Evolutionary conservation across 2,113 vertebrate genomes (phyloP).

Genomic region (Psephotus haematonotus): DNA sequence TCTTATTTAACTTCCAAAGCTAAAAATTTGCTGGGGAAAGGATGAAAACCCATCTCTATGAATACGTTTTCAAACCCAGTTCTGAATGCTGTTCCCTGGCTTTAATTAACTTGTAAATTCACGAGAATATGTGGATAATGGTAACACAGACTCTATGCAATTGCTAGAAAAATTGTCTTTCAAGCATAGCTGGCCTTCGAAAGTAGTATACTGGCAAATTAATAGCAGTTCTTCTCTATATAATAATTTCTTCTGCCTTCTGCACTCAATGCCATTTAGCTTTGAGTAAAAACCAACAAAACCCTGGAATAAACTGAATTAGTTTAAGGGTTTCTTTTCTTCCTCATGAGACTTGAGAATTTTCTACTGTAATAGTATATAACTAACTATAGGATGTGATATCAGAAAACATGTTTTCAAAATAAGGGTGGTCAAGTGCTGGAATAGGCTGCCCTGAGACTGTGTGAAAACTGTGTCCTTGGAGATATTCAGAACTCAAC

Average conservation of each 20-base stretch:
- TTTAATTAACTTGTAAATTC: neutral
- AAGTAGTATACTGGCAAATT: neutral
- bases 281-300: neutral
- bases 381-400: neutral
- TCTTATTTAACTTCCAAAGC: neutral
- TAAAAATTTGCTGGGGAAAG: neutral
- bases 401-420: neutral
- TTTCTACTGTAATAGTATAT: neutral
- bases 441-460: neutral
- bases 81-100: neutral
- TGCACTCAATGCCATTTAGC: neutral
- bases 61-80: neutral
- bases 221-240: neutral
- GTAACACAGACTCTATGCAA: neutral
- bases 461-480: conserved; percentile 24
- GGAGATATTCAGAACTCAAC: conserved; percentile 17
- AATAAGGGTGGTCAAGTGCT: conserved; percentile 20
- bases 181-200: neutral
- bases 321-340: neutral
- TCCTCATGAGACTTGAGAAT: neutral
- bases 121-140: neutral
- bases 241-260: neutral
- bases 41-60: neutral
- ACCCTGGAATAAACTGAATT: neutral
- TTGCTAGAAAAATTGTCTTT: neutral